Base-by-base conservation (phyloP, 2,797 vertebrate genomes). In the Pseudochirops cupreus region DNA sequence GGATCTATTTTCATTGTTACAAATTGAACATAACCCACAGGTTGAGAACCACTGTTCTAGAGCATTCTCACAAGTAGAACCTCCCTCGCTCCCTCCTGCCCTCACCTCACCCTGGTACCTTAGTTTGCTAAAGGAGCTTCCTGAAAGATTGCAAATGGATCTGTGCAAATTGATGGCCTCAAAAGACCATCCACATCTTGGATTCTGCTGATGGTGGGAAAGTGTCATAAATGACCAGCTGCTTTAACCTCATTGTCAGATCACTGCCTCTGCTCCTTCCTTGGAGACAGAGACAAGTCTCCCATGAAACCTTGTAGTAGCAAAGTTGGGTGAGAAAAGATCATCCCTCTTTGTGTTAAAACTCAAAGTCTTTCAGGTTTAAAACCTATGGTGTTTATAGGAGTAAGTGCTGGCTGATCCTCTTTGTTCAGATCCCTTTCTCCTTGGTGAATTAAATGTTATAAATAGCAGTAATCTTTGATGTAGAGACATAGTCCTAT, bases 311-410 rank as follows among this genome's bases (percentile, higher is more conserved):
- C 93, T 39, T 97, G 92, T 57, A 94, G 94, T 33, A 39, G 67
- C 18, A 96, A 53, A 93, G 52, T 57, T 91, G 95, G 93, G 46
- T 67, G 21, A 96, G 53, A 46, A 55, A n/a, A 92, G 26, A 82
- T 87, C n/a, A 97, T 29, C 12, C 53, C 94, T 96, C 93, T 94
- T 93, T 90, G 11, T 92, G 46, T 93, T 95, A 95, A 95, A 93
- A 87, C 82, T 53, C 91, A 87, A 53, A 6, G 96, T 94, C 55
- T 93, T 95, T 95, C 33, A 94, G 46, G 54, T 94, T 91, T 96
- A 58, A 50, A 53, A 91, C 57, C 91, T 95, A 4, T 94, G 92
- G 54, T 91, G 39, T 94, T 33, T 87, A 92, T 87, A 54, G 91
- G 93, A 56, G 56, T 96, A 90, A 54, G 10, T 95, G 46, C 58